These are phyloP conservation scores for Cephalophus harveyi DNA, from an alignment of 2,113 vertebrate species.

Conservation along the genomic window DNA sequence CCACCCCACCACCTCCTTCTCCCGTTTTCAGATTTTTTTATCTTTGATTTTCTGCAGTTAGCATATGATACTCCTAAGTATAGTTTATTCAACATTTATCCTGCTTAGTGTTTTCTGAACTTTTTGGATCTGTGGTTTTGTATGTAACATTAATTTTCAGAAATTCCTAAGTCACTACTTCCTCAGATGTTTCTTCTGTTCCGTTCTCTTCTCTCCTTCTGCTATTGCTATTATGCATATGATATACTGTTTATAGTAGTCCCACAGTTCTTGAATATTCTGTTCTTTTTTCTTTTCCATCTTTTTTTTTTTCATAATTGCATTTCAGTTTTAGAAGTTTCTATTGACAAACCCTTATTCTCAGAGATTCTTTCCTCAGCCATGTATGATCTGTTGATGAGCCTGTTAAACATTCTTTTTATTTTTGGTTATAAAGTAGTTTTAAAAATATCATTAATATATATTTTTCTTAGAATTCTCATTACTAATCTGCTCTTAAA, in stretches of 20 bases:
- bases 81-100: not conserved
- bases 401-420: not conserved
- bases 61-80: not conserved
- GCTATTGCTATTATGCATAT: not conserved
- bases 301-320: not conserved
- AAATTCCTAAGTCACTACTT: not conserved
- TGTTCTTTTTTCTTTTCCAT: not conserved
- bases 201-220: not conserved
- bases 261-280: not conserved
- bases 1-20: rapidly evolving
- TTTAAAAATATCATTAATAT: not conserved
- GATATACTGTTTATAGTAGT: not conserved
- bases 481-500: not conserved
- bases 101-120: not conserved
- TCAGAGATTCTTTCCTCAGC: not conserved
- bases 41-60: not conserved
- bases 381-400: not conserved
- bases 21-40: not conserved
- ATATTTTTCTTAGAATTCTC: not conserved
- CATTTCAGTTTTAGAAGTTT: not conserved
- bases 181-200: not conserved
- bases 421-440: not conserved
- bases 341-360: not conserved
- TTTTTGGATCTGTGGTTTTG: not conserved
- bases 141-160: rapidly evolving